Percentiles rank a stretch among this genome's conserved stretches.
phyloP scores from a whole-genome alignment of 2,888 invertebrate species.

The Lottia gigantea region DNA sequence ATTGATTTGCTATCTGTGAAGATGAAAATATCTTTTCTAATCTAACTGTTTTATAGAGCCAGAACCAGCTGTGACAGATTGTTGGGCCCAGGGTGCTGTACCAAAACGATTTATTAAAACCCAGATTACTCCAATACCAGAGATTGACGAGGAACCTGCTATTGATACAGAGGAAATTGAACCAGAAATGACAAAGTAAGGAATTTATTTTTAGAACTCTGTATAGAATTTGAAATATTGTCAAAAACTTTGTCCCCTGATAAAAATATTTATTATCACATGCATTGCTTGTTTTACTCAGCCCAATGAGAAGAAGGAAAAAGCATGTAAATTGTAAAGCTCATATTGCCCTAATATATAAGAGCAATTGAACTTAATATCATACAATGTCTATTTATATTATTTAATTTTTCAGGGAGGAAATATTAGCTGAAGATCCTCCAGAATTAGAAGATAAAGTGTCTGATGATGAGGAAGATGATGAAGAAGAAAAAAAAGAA shows the following conservation, averaged over 20 bases:
- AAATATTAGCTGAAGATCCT: constrained; percentile 34
- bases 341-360: no score
- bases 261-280: no score
- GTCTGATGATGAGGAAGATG: constrained; percentile 29
- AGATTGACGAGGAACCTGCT: constrained; percentile 45
- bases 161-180: constrained; percentile 25
- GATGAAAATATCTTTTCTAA: neutral
- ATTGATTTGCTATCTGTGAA: no score
- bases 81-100: constrained; percentile 68
- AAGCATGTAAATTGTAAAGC: no score
- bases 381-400: no score
- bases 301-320: no score
- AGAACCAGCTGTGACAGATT: constrained; percentile 64
- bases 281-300: no score
- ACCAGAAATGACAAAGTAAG: constrained; percentile 25
- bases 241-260: neutral
- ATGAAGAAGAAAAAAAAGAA: constrained; percentile 1
- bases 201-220: neutral
- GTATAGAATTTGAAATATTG: neutral
- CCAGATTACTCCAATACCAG: constrained; percentile 37
- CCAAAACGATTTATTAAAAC: constrained; percentile 47
- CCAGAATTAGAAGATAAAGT: constrained; percentile 49
- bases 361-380: no score
- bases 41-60: constrained; percentile 55
- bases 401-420: constrained; percentile 17